Conservation (phyloP, 2,113 vertebrate genomes). For the Natator depressus region DNA sequence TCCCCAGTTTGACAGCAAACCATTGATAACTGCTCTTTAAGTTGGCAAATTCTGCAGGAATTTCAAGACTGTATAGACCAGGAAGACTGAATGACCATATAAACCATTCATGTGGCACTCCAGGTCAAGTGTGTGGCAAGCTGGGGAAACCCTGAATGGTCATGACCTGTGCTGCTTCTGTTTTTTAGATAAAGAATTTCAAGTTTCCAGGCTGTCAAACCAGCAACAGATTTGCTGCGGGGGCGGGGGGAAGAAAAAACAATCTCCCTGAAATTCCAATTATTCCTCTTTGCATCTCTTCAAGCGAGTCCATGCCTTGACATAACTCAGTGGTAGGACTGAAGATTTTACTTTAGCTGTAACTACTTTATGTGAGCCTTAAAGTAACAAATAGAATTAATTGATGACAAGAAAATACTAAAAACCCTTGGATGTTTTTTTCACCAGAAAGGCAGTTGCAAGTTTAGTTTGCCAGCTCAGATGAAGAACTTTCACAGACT, state of each 20-base stretch:
- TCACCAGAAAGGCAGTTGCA: background rate
- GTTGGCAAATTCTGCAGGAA: background rate
- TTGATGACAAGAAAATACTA: background rate
- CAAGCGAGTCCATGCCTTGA: background rate
- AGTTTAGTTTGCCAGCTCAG: background rate
- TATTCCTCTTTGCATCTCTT: background rate
- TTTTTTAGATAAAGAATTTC: background rate
- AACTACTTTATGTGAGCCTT: background rate
- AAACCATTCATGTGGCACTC: background rate
- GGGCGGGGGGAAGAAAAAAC: background rate
- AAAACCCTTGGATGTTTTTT: background rate
- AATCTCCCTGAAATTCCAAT: background rate
- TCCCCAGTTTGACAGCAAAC: background rate
- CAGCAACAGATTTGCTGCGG: background rate
- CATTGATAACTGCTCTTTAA: background rate
- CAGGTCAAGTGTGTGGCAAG: background rate
- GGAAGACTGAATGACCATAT: background rate
- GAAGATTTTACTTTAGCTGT: background rate
- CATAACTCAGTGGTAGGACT: background rate
- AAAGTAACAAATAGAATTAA: background rate
- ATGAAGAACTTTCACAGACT: rapidly evolving
- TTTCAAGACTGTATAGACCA: background rate
- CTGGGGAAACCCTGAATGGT: background rate
- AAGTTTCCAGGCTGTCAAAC: background rate
- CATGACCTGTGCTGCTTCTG: background rate